Evolutionary conservation across 1,140 invertebrate genomes (phyloP).

Genomic region (Drosophila guanche): DNA sequence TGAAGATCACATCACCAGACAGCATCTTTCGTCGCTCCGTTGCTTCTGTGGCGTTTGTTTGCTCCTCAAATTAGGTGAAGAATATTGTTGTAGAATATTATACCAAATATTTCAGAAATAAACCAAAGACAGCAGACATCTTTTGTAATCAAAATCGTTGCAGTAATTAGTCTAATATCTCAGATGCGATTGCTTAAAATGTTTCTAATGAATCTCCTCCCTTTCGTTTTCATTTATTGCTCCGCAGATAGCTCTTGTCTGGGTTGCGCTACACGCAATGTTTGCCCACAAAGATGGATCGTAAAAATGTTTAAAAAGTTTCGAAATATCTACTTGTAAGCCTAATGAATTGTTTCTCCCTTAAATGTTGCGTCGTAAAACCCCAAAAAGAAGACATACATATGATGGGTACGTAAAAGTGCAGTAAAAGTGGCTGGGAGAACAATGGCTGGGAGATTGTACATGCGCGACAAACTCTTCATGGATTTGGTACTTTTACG

Average conservation of each 20-base stretch:
- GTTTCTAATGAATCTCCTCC: too few species aligned
- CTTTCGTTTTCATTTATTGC: too few species aligned
- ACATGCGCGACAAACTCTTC: slow-evolving; percentile 12
- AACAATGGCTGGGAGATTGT: too few species aligned
- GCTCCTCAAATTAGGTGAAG: too few species aligned
- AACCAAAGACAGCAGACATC: background rate
- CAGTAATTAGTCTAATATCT: too few species aligned
- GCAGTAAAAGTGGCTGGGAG: background rate
- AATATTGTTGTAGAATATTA: too few species aligned
- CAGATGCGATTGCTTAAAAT: too few species aligned
- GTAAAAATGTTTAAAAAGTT: slow-evolving; percentile 46
- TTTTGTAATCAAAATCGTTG: too few species aligned
- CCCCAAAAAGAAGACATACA: slow-evolving; percentile 8
- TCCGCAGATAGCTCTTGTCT: background rate
- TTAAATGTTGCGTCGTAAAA: slow-evolving; percentile 24
- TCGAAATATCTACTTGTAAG: slow-evolving; percentile 15
- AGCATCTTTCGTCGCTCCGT: too few species aligned
- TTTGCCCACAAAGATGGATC: slow-evolving; percentile 45
- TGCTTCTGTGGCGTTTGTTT: too few species aligned
- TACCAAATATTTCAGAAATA: too few species aligned
- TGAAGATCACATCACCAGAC: too few species aligned
- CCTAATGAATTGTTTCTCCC: slow-evolving; percentile 42
- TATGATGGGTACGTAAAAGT: background rate
- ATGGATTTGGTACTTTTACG: slow-evolving; percentile 38
- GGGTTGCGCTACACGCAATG: slow-evolving; percentile 21